A percentile compares a stretch with the other conserved stretches of the same genome.
These are phyloP conservation scores for Leptocoma aspasia DNA, from an alignment of 2,113 vertebrate genomes.

Conservation along the genomic window DNA sequence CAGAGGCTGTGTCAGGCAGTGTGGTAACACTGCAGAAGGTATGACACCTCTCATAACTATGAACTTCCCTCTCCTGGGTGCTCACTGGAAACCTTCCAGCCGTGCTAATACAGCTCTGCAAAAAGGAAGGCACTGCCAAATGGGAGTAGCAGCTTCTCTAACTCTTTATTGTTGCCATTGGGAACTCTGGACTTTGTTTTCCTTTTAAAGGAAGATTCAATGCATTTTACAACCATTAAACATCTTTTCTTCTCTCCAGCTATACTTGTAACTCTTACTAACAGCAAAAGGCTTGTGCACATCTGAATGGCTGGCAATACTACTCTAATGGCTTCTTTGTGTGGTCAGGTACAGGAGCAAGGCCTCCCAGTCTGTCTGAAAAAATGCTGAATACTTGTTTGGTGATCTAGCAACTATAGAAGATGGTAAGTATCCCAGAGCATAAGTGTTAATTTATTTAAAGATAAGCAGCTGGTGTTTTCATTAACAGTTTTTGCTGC, in stretches of 20 bases:
- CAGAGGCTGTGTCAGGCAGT: not conserved
- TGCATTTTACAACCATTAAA: conserved; percentile 40
- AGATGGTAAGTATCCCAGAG: not conserved
- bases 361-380: not conserved
- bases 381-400: not conserved
- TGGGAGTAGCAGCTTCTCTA: conserved; percentile 11
- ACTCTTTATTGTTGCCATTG: conserved; percentile 15
- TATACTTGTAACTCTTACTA: not conserved
- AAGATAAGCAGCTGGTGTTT: not conserved
- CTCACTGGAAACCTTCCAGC: not conserved
- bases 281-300: not conserved
- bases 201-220: conserved; percentile 41
- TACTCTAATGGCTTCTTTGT: not conserved
- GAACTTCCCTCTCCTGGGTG: not conserved
- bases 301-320: not conserved
- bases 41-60: not conserved
- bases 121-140: conserved; percentile 28
- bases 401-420: not conserved
- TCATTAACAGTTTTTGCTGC: not conserved
- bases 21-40: not conserved
- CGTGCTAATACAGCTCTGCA: not conserved
- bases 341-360: not conserved
- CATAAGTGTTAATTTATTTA: not conserved
- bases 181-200: conserved; percentile 14
- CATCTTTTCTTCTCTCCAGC: conserved; percentile 23